Conservation (phyloP, 1,140 invertebrate species). For the Paraescarpia echinospica region DNA sequence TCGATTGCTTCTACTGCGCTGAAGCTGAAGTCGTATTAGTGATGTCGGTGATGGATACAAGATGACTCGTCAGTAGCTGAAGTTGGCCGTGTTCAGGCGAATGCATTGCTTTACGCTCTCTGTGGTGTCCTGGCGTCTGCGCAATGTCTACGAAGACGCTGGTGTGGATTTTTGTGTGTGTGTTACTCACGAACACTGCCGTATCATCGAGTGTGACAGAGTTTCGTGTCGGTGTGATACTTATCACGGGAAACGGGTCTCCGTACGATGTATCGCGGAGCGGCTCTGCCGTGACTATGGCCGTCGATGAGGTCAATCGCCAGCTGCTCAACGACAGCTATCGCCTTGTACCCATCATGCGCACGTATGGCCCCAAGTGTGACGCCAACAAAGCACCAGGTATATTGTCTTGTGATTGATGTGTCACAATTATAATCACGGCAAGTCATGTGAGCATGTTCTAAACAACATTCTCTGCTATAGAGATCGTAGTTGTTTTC, state of each 20-base stretch:
- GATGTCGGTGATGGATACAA: background rate
- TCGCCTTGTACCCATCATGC: slow-evolving; percentile 28
- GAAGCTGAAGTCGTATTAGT: background rate
- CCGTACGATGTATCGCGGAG: slow-evolving; percentile 39
- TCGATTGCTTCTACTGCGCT: background rate
- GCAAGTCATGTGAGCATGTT: background rate
- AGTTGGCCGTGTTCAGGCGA: background rate
- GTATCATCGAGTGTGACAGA: slow-evolving; percentile 22
- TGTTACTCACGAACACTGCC: background rate
- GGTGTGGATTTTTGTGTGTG: background rate
- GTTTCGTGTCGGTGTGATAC: slow-evolving; percentile 35
- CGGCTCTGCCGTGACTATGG: slow-evolving; percentile 40
- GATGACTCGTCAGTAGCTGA: background rate
- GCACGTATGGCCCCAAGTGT: slow-evolving; percentile 35
- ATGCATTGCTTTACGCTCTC: background rate
- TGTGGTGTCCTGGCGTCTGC: background rate
- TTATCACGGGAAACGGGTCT: slow-evolving; percentile 30
- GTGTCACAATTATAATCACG: background rate
- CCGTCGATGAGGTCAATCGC: slow-evolving; percentile 41
- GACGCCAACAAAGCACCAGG: slow-evolving; percentile 37
- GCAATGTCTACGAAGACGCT: background rate
- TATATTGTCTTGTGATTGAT: slow-evolving; percentile 21
- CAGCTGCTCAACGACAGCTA: slow-evolving; percentile 37
- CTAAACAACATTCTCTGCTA: background rate
- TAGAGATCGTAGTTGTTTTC: no score